These are phyloP conservation scores for Lobophora halterata DNA, from an alignment of 2,888 invertebrate species.

Conservation along the genomic window DNA sequence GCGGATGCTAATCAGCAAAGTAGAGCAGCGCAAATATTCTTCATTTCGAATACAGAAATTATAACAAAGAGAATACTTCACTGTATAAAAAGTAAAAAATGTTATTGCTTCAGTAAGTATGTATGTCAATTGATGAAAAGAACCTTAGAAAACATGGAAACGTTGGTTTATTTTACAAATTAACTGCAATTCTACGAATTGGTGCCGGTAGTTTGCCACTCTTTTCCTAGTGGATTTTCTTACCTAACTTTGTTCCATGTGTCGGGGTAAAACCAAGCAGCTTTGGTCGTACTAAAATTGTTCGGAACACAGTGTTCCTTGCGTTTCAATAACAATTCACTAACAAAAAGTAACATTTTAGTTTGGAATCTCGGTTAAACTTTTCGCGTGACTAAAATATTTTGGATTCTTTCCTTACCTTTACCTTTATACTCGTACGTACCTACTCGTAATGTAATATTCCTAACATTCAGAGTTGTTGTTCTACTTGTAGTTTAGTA, in stretches of 20 bases:
- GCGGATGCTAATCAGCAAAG: conserved; percentile 20
- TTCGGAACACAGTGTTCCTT: conserved; percentile 25
- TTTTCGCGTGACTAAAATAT: conserved; percentile 19
- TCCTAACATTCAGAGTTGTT: neutral
- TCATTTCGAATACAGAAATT: conserved; percentile 17
- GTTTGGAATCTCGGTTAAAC: conserved; percentile 16
- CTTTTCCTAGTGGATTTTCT: conserved; percentile 3
- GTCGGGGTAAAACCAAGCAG: conserved; percentile 20
- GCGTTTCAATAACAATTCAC: conserved; percentile 24
- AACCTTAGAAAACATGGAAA: neutral
- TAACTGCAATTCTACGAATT: too few relatives aligned
- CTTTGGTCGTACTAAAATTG: conserved; percentile 30
- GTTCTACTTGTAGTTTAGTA: neutral
- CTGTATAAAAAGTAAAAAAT: conserved; percentile 14
- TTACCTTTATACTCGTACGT: too few relatives aligned
- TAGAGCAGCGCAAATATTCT: conserved; percentile 19
- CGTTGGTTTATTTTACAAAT: conserved; percentile 1
- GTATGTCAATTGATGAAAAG: conserved; percentile 10
- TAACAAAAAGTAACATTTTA: conserved; percentile 17
- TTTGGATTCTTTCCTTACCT: too few relatives aligned
- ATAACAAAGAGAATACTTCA: conserved; percentile 19
- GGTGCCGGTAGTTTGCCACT: too few relatives aligned
- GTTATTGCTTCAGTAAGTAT: conserved; percentile 9
- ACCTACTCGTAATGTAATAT: neutral
- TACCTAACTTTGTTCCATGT: conserved; percentile 14